These are phyloP conservation scores for Psilopogon haemacephalus DNA, from an alignment of 2,113 vertebrate genomes.

Conservation along the genomic window DNA sequence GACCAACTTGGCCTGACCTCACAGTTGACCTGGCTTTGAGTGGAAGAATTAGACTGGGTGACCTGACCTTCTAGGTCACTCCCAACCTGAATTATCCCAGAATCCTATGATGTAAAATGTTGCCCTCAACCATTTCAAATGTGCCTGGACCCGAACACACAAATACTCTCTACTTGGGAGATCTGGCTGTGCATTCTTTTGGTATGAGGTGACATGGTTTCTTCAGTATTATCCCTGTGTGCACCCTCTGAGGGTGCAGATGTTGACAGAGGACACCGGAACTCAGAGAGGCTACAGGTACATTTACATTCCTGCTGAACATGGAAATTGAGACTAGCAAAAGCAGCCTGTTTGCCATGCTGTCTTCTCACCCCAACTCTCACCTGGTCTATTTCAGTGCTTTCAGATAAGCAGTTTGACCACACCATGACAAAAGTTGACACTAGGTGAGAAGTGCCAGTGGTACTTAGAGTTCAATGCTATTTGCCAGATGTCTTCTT, in stretches of 20 bases:
- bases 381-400: not conserved
- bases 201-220: not conserved
- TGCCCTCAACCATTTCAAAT: not conserved
- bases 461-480: not conserved
- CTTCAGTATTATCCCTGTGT: not conserved
- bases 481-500: not conserved
- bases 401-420: not conserved
- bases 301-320: not conserved
- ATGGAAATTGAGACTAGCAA: not conserved
- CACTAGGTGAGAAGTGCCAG: not conserved
- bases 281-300: not conserved
- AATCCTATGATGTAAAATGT: not conserved
- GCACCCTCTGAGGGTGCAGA: not conserved
- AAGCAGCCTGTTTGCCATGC: not conserved
- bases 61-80: not conserved
- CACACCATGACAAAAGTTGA: not conserved
- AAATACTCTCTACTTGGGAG: not conserved
- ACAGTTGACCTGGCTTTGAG: not conserved
- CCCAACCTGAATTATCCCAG: not conserved
- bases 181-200: not conserved
- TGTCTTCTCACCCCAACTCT: not conserved
- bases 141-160: too few relatives aligned
- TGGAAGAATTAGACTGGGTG: not conserved
- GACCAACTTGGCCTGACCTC: not conserved
- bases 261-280: not conserved